Evolutionary conservation across 35 echinoderm and acorn worm genomes (phyloP), one percentile per base, ranked within the genome.

Genomic region (Chiridota heheva): DNA sequence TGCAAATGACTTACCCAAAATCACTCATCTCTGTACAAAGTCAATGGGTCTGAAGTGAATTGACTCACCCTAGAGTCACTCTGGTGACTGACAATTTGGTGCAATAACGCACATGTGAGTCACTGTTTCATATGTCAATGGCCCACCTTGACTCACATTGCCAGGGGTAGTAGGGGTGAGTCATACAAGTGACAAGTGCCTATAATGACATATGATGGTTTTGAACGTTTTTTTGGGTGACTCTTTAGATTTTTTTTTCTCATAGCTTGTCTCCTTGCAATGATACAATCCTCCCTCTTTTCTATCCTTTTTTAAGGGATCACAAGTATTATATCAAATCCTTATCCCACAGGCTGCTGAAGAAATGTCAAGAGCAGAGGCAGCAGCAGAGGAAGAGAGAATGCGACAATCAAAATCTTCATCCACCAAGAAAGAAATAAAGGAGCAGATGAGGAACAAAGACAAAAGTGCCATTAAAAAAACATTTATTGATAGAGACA

Each of bases 401-500:
- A 68, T 81, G 29, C 63, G 64, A 74, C 62, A 85, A 44, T 36
- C 85, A 36, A 63, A 64, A 49, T 65, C 72, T 30, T 28, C 32
- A 40, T 29, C 51, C 39, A 36, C 53, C 4, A 69, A 85, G 43
- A 49, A 33, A 42, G 82, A 73, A 39, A 49, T 91, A 26, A 36
- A 85, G 26, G 60, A 86, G 38, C 87, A 96, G 29, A 29, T 96
- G 2, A 40, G 77, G 38, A 25, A 84, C 3, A 74, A 78, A 70
- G 76, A 90, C 22, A 81, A 76, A 56, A 73, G 62, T 40, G 87
- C 72, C 8, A 76, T 96, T 1, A 90, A 69, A 42, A 86, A 90
- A 33, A 83, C 87, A 15, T 77, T 68, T 62, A 66, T 69, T 34
- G 82, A 96, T 36, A 72, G 92, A 82, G 87, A 90, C 72, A 58